phyloP scores from a whole-genome alignment of 92 coral and sea anemone species.

The Siderastrea radians region DNA sequence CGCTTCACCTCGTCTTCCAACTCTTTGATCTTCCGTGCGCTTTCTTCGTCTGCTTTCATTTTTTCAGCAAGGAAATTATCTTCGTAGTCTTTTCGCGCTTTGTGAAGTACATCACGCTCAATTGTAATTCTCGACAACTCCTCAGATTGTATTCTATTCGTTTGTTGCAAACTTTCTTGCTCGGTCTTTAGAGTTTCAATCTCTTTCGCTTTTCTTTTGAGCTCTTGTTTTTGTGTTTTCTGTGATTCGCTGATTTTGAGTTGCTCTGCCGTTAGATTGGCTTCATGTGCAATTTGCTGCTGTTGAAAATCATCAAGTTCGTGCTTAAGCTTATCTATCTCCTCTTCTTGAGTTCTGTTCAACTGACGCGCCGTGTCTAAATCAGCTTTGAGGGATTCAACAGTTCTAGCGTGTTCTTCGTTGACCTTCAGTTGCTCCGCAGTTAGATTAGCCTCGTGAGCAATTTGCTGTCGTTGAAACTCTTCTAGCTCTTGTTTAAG shows the following conservation, averaged over 20 bases:
- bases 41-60: slow-evolving; percentile 62
- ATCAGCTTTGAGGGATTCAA: slow-evolving; percentile 48
- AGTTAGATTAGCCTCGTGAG: slow-evolving; percentile 60
- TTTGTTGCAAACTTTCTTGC: slow-evolving; percentile 32
- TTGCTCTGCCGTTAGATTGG: slow-evolving; percentile 70
- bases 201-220: slow-evolving; percentile 56
- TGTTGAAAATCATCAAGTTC: slow-evolving; percentile 54
- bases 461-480: slow-evolving; percentile 40
- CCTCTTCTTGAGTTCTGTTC: slow-evolving; percentile 40
- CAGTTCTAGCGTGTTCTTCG: slow-evolving; percentile 44
- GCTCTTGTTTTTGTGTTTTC: slow-evolving; percentile 35
- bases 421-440: slow-evolving; percentile 63
- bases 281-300: slow-evolving; percentile 60
- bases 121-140: slow-evolving; percentile 38
- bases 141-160: slow-evolving; percentile 41
- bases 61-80: slow-evolving; percentile 62
- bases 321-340: slow-evolving; percentile 35
- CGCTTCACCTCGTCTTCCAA: slow-evolving; percentile 66
- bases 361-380: slow-evolving; percentile 27
- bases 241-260: slow-evolving; percentile 42
- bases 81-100: slow-evolving; percentile 51
- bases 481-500: slow-evolving; percentile 35
- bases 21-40: slow-evolving; percentile 61
- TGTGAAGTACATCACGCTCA: slow-evolving; percentile 37
- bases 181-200: slow-evolving; percentile 47